Conservation (phyloP, 2,113 vertebrate species). For the Electrona antarctica region DNA sequence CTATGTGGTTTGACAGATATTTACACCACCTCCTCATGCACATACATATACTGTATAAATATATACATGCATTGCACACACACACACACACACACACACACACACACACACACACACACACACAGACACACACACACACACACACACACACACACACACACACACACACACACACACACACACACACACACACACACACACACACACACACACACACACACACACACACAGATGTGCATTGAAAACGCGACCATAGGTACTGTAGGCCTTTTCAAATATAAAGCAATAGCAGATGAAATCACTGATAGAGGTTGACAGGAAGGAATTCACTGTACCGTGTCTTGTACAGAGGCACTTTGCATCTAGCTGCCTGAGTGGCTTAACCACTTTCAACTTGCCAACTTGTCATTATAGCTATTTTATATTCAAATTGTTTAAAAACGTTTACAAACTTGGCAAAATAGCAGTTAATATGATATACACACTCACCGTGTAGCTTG, state of each 20-base stretch:
- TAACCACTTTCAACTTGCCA: too few species aligned
- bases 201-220: constrained; percentile 29
- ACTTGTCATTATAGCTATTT: too few species aligned
- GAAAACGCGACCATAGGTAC: constrained; percentile 8
- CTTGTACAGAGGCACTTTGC: constrained; percentile 1
- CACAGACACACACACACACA: constrained; percentile 21
- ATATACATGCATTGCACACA: constrained; percentile 17
- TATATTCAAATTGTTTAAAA: too few species aligned
- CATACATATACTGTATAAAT: not conserved
- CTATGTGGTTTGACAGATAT: constrained; percentile 32
- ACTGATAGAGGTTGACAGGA: constrained; percentile 49
- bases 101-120: constrained; percentile 21
- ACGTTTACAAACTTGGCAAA: too few species aligned
- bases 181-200: constrained; percentile 12
- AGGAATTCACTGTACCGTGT: constrained; percentile 33
- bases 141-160: constrained; percentile 15
- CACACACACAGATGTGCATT: constrained; percentile 17
- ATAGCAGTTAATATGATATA: too few species aligned
- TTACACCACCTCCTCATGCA: constrained; percentile 42
- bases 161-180: constrained; percentile 1
- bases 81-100: constrained; percentile 26
- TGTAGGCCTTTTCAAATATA: constrained; percentile 25
- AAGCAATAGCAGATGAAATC: constrained; percentile 59
- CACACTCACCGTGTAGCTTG: too few species aligned
- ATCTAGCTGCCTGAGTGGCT: too few species aligned